phyloP scores from a whole-genome alignment of 2,797 vertebrate species.

The Nyctalus aviator region DNA sequence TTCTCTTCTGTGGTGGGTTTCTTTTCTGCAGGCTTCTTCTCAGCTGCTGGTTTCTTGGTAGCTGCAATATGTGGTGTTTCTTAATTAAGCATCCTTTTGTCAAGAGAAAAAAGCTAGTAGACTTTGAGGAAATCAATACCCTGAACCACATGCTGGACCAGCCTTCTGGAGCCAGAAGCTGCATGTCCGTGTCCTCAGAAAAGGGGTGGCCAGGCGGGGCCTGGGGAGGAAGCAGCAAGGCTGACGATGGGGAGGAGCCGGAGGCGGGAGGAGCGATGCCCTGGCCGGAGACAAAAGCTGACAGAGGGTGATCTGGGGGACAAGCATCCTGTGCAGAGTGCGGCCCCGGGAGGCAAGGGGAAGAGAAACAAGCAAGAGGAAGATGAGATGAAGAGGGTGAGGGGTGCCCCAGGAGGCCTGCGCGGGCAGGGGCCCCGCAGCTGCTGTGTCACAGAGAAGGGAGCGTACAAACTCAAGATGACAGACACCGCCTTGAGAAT shows the following conservation, averaged over 20 bases:
- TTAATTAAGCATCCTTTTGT: slow-evolving; percentile 20
- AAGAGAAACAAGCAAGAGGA: not conserved
- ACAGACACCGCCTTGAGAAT: not conserved
- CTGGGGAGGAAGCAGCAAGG: not conserved
- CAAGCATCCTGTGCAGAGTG: fast-evolving
- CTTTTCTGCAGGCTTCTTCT: too few species aligned
- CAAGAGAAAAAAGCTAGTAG: not conserved
- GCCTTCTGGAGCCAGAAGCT: not conserved
- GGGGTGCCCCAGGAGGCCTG: not conserved
- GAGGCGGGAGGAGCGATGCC: not conserved
- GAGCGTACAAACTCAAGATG: not conserved
- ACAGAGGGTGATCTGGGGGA: not conserved
- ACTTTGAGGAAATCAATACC: slow-evolving; percentile 20
- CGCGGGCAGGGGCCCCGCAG: not conserved
- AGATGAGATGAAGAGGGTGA: not conserved
- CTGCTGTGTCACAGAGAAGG: not conserved
- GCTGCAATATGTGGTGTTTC: not conserved
- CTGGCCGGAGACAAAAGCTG: not conserved
- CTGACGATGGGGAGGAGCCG: not conserved
- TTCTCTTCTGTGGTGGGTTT: too few species aligned
- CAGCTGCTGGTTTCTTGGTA: too few species aligned
- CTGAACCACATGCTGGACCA: not conserved
- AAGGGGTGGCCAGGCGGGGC: not conserved
- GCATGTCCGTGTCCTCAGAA: not conserved
- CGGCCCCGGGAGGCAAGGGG: not conserved